These are phyloP conservation scores for Philereme vetulata DNA, from an alignment of 2,888 invertebrate species.

Conservation along the genomic window DNA sequence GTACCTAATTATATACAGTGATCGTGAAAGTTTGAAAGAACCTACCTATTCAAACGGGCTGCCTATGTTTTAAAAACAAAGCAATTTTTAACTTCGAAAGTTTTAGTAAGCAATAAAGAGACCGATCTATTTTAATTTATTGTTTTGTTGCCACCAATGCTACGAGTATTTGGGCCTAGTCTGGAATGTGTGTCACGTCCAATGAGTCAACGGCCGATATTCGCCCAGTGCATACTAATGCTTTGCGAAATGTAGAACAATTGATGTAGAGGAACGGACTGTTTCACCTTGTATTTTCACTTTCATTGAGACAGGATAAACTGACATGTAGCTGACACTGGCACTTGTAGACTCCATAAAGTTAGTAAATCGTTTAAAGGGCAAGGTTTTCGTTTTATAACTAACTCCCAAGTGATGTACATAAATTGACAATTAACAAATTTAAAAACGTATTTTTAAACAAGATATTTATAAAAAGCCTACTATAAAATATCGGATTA, in stretches of 20 bases:
- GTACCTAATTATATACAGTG: no score
- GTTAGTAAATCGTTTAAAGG: no score
- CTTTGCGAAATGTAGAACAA: conserved; percentile 50
- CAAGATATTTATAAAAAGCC: no score
- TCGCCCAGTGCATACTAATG: conserved; percentile 53
- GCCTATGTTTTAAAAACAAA: no score
- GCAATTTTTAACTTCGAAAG: not conserved
- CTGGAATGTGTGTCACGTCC: conserved; percentile 43
- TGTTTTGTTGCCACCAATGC: conserved; percentile 15
- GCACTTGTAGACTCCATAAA: no score
- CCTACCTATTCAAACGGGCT: no score
- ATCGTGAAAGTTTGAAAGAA: no score
- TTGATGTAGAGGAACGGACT: conserved; percentile 34
- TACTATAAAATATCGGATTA: no score
- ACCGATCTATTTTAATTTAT: conserved; percentile 18
- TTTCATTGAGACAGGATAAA: conserved; percentile 32
- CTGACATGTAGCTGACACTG: not conserved
- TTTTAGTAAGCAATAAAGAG: conserved; percentile 3
- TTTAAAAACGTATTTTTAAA: no score
- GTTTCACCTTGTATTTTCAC: conserved; percentile 38
- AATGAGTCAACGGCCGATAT: conserved; percentile 42
- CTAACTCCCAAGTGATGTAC: no score
- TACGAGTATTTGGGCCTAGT: conserved; percentile 21
- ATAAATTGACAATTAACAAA: no score
- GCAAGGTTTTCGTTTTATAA: no score